Conservation (phyloP, 37 sponge, comb jelly and placozoan genomes). For the Aplysina aerophoba region DNA sequence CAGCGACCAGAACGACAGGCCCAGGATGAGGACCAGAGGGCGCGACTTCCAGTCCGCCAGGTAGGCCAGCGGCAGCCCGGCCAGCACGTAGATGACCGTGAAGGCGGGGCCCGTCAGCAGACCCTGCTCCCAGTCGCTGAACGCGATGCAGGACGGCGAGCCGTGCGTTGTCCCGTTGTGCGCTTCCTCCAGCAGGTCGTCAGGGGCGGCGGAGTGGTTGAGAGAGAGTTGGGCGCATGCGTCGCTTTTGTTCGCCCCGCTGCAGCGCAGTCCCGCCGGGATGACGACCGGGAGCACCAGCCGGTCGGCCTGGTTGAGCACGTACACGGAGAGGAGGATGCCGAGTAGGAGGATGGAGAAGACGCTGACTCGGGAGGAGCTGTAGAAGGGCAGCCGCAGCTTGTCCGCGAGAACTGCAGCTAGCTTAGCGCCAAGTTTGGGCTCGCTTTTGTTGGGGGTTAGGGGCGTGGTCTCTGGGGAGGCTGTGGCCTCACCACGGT, state of each 20-base stretch:
- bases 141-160: slow-evolving; percentile 52
- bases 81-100: slow-evolving; percentile 80
- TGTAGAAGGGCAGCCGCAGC: slow-evolving; percentile 35
- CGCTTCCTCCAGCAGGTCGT: background rate
- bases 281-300: slow-evolving; percentile 82
- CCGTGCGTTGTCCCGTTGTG: background rate
- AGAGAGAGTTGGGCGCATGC: background rate
- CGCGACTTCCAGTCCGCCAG: slow-evolving; percentile 79
- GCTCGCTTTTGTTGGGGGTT: background rate
- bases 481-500: background rate
- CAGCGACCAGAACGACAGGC: slow-evolving; percentile 77
- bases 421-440: background rate
- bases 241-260: background rate
- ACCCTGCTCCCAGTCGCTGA: slow-evolving; percentile 78
- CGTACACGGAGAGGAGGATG: slow-evolving; percentile 68
- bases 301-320: slow-evolving; percentile 89
- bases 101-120: slow-evolving; percentile 88
- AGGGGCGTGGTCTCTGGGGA: background rate
- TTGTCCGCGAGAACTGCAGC: background rate
- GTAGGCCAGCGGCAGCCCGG: slow-evolving; percentile 79
- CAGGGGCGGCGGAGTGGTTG: too few species aligned
- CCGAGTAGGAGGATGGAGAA: slow-evolving; percentile 67
- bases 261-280: slow-evolving; percentile 80
- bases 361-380: slow-evolving; percentile 43
- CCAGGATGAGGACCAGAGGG: slow-evolving; percentile 64